These are phyloP conservation scores for Tetrao urogallus DNA, from an alignment of 2,113 vertebrate genomes.

Conservation along the genomic window DNA sequence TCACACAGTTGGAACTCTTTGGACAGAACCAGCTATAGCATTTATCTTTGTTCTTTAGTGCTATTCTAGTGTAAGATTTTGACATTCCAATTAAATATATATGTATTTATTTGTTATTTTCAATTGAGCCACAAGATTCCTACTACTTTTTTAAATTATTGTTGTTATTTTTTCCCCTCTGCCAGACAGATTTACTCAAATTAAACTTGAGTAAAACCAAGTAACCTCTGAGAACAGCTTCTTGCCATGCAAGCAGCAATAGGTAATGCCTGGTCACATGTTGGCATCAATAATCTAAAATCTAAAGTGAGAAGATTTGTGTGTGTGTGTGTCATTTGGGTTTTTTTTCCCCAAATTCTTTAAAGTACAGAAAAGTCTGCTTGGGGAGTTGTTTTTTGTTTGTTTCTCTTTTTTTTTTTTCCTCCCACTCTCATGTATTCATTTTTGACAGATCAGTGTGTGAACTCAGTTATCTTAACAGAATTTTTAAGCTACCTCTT, in stretches of 20 bases:
- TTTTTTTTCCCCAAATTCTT: background rate
- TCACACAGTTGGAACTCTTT: background rate
- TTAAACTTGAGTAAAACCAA: background rate
- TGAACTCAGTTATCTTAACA: background rate
- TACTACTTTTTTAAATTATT: background rate
- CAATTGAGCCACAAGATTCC: no score
- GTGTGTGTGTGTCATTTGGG: no score
- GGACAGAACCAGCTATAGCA: background rate
- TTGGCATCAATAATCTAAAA: background rate
- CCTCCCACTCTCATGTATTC: background rate
- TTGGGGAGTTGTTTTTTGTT: background rate
- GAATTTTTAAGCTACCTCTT: background rate
- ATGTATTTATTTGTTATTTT: no score
- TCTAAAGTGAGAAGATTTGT: background rate
- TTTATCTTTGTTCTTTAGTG: background rate
- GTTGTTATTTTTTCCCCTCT: background rate
- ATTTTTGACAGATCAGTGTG: background rate
- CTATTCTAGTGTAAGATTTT: background rate
- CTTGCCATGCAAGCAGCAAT: background rate
- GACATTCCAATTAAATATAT: no score
- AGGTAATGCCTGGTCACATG: background rate
- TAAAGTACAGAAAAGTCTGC: background rate
- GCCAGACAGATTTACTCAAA: background rate
- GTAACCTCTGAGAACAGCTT: background rate
- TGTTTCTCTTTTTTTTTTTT: background rate